Evolutionary conservation across 2,888 invertebrate species (phyloP), one percentile per base, ranked within the genome.

Genomic region (Troides aeacus): DNA sequence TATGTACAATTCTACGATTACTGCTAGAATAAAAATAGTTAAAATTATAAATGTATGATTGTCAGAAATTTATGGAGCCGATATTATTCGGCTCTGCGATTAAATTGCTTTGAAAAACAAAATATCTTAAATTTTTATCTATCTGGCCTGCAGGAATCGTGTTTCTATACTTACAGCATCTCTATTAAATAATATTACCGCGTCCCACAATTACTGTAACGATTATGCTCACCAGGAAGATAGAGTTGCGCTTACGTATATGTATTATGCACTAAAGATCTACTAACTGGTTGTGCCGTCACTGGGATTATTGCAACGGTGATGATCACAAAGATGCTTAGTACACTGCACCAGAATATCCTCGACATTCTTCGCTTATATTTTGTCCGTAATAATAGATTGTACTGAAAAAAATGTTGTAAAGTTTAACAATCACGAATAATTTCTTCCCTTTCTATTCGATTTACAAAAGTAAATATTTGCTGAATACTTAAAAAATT

Each of bases 211-310:
- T 58, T 61, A 63, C 42, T 60, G 30, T 66, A 69, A 63, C 36
- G 36, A 60, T 61, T 69, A 62, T 59, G 67, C 62, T 53, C 15
- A 56, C 15, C 17, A 59, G 70, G 64, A 70, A 70, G 42, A 56
- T 12, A 50, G 50, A 53, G 64, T 56, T 58, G 36, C 30, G 65
- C 67, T 71, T 56, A 56, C 67, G 67, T 61, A 64, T 61, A 53
- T 63, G 57, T 58, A 21, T 66, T 64, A 66, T 64, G 72, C 71
- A 64, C 58, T 50, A 68, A 53, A 59, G 56, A 59, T 70, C 72
- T 83, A 87, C 90, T 84, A 74, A 92, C 91, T 76, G 86, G 86
- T 80, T 89, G 89, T 56, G 87, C 86, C 72, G 82, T 81, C 78
- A 84, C 84, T 75, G 82, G 82, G 23, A 86, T 84, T 62, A 81